Conservation (phyloP, 2,113 vertebrate species). For the Agelaius tricolor region DNA sequence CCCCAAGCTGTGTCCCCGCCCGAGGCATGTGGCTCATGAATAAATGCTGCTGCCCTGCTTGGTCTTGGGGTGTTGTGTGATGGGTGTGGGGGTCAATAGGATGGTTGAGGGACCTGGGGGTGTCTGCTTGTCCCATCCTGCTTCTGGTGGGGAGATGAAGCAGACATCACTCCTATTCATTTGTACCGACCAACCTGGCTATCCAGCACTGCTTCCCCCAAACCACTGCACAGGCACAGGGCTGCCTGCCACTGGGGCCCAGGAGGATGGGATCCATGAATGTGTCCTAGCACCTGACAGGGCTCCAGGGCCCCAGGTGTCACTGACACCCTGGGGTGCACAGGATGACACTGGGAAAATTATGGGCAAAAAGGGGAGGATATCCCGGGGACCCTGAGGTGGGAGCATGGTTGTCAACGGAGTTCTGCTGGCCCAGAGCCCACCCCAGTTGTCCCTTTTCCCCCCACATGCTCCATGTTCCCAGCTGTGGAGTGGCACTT, state of each 20-base stretch:
- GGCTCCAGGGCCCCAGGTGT: accelerated
- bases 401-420: neutral
- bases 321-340: neutral
- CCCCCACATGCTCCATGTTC: neutral
- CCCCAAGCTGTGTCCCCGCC: neutral
- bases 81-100: no score
- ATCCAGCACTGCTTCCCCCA: neutral
- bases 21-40: neutral
- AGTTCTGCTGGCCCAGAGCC: neutral
- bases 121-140: neutral
- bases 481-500: neutral
- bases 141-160: neutral
- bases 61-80: neutral
- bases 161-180: neutral
- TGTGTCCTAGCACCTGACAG: neutral
- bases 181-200: neutral
- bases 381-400: neutral
- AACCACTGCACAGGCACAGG: neutral
- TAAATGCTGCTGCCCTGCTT: neutral
- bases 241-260: neutral
- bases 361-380: neutral
- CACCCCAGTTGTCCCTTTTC: neutral
- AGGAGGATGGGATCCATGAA: neutral
- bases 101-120: neutral
- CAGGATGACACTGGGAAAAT: neutral